A percentile compares a stretch with the other conserved stretches of the same genome.
These are phyloP conservation scores for Scolopax rusticola DNA, from an alignment of 2,797 vertebrate genomes.

Conservation along the genomic window DNA sequence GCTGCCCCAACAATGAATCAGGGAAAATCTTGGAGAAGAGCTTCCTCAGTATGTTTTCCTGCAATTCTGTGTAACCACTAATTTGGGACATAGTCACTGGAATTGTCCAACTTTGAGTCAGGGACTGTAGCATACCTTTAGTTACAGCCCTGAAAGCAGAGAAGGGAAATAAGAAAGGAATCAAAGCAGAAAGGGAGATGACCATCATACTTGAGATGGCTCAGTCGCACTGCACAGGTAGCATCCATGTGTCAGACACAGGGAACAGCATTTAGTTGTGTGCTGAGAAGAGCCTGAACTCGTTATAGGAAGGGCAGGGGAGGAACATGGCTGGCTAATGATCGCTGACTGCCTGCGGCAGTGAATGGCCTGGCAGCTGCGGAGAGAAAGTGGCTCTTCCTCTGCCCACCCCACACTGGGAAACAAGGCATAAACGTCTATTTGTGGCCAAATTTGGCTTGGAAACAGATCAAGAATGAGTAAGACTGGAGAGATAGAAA, in stretches of 20 bases:
- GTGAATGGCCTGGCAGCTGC: not conserved
- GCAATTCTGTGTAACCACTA: not conserved
- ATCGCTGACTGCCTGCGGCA: not conserved
- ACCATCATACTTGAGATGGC: not conserved
- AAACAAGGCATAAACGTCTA: not conserved
- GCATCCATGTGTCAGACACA: slow-evolving; percentile 2
- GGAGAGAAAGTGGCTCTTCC: not conserved
- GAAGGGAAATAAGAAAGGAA: not conserved
- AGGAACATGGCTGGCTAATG: slow-evolving; percentile 27
- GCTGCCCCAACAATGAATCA: slow-evolving; percentile 25
- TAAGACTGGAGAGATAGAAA: not conserved
- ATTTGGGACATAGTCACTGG: not conserved
- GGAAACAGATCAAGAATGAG: not conserved
- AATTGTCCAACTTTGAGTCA: not conserved
- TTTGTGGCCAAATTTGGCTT: not conserved
- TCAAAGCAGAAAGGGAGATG: not conserved
- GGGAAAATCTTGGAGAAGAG: not conserved
- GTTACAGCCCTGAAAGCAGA: not conserved
- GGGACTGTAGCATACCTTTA: not conserved
- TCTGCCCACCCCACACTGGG: not conserved
- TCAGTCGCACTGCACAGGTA: slow-evolving; percentile 14
- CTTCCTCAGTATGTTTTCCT: not conserved
- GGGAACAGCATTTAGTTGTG: slow-evolving; percentile 43
- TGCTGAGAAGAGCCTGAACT: not conserved
- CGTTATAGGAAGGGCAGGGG: not conserved